Percentiles rank a stretch among this genome's conserved stretches.
phyloP scores from a whole-genome alignment of 1,140 invertebrate genomes.

The Chionoecetes opilio region DNA sequence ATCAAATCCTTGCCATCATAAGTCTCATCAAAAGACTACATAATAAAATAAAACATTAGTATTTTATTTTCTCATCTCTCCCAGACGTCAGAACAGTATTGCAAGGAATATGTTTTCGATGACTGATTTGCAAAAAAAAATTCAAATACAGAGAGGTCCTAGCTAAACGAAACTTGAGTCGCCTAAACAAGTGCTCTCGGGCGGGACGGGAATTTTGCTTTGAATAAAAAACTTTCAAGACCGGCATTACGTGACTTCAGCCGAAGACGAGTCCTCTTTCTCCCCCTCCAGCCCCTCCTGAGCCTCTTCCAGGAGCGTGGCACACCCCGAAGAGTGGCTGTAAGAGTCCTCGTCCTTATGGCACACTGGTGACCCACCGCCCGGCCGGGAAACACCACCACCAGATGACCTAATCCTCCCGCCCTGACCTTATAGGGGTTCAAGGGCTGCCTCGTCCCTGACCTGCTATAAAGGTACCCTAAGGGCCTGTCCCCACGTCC shows the following conservation, averaged over 20 bases:
- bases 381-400: background rate
- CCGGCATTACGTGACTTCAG: background rate
- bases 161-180: background rate
- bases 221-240: constrained; percentile 10
- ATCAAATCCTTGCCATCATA: background rate
- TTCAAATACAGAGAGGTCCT: background rate
- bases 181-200: background rate
- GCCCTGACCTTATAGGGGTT: background rate
- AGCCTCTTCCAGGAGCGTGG: background rate
- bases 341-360: background rate
- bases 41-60: background rate
- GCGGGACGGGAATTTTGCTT: background rate
- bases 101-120: too few relatives aligned
- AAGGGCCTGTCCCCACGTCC: background rate
- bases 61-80: too few relatives aligned
- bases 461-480: background rate
- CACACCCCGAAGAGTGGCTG: background rate
- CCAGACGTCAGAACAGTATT: too few relatives aligned
- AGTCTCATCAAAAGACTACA: background rate
- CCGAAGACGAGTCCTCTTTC: background rate
- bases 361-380: background rate
- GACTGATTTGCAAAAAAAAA: background rate
- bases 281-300: background rate
- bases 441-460: background rate
- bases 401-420: background rate